phyloP scores from a whole-genome alignment of 2,113 vertebrate genomes.

The Corydoras maculifer region DNA sequence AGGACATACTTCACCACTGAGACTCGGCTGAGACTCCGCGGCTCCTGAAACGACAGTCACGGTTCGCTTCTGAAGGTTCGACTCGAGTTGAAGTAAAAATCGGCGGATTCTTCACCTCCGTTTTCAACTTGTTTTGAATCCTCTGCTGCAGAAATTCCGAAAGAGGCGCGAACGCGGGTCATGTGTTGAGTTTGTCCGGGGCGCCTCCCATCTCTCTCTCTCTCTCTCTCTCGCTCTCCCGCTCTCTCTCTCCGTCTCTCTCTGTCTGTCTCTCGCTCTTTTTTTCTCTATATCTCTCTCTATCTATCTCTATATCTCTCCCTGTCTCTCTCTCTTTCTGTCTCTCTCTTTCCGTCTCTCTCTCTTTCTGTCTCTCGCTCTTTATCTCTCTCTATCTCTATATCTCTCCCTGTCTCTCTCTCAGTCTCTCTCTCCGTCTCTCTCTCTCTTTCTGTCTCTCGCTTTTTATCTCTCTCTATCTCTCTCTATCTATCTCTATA shows the following conservation, averaged over 20 bases:
- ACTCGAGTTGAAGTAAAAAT: conserved; percentile 25
- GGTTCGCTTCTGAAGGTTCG: neutral
- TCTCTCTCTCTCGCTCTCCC: too few relatives aligned
- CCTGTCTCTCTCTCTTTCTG: conserved; percentile 28
- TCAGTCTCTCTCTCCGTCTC: too few relatives aligned
- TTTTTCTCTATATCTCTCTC: too few relatives aligned
- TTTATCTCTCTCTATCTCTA: too few relatives aligned
- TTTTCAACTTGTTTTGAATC: conserved; percentile 52
- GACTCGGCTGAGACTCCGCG: too few relatives aligned
- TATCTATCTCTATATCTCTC: too few relatives aligned
- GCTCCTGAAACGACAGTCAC: too few relatives aligned
- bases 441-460: neutral
- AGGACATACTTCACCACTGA: too few relatives aligned
- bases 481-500: too few relatives aligned
- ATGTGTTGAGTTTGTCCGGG: conserved; percentile 66
- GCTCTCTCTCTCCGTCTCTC: too few relatives aligned
- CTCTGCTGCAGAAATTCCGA: conserved; percentile 54
- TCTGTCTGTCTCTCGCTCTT: too few relatives aligned
- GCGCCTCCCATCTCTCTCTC: conserved; percentile 46
- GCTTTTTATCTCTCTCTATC: neutral
- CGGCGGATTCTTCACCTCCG: conserved; percentile 62
- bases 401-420: too few relatives aligned
- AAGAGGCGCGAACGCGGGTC: conserved; percentile 87
- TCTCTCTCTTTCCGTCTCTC: conserved; percentile 18
- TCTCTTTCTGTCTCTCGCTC: conserved; percentile 35